Conservation (phyloP, 2,797 vertebrate genomes). For the Ctenochaetus hawaiiensis region DNA sequence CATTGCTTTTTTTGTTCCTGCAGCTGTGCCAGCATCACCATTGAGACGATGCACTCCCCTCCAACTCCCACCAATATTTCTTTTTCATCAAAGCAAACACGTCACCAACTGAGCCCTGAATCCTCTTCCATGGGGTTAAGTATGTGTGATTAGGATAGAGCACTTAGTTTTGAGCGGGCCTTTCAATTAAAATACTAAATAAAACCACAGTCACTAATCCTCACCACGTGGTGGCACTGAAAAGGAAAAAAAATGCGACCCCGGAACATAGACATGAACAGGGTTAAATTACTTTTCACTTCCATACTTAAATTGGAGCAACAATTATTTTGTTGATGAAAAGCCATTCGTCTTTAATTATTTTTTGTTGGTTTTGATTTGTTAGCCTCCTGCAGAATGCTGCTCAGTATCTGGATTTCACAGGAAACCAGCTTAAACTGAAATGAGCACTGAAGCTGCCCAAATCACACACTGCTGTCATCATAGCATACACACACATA, state of each 20-base stretch:
- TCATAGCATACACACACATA: background rate
- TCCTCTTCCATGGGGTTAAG: conserved; percentile 47
- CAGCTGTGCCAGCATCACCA: conserved; percentile 61
- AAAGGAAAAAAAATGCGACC: conserved; percentile 4
- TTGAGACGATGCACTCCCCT: conserved; percentile 26
- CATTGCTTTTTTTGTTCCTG: conserved; percentile 62
- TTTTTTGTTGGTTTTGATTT: conserved; percentile 51
- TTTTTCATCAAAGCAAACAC: conserved; percentile 58
- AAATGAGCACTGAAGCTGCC: conserved; percentile 32
- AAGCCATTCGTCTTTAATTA: conserved; percentile 60
- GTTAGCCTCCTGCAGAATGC: conserved; percentile 28
- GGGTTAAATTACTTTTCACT: conserved; percentile 51
- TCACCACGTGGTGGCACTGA: conserved; percentile 27
- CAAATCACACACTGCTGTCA: background rate
- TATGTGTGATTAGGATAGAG: conserved; percentile 51
- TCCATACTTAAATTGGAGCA: conserved; percentile 53
- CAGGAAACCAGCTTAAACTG: conserved; percentile 50
- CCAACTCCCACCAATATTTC: conserved; percentile 42
- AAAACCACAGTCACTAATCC: conserved; percentile 58
- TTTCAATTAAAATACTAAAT: conserved; percentile 61
- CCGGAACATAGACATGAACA: background rate
- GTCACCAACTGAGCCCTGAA: conserved; percentile 20
- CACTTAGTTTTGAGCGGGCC: conserved; percentile 30
- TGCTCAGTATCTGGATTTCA: conserved; percentile 34
- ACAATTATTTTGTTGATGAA: conserved; percentile 70